phyloP scores from a whole-genome alignment of 2,888 invertebrate species.

The Belgica antarctica region DNA sequence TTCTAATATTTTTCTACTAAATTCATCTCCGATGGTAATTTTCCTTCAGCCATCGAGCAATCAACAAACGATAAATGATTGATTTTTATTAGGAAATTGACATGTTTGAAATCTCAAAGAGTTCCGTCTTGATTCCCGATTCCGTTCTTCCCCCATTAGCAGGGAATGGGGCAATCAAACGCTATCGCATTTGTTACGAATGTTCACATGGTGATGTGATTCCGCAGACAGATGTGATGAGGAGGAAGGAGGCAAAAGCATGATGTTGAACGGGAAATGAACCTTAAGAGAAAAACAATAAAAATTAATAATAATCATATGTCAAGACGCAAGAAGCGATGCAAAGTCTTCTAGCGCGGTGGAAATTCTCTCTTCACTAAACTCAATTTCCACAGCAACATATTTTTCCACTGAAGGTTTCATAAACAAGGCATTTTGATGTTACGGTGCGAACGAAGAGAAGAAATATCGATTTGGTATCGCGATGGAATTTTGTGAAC shows the following conservation, averaged over 20 bases:
- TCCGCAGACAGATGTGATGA: not conserved
- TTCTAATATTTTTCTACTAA: conserved; percentile 36
- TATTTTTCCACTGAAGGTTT: not conserved
- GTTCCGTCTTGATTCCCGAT: too few relatives aligned
- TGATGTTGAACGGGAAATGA: too few relatives aligned
- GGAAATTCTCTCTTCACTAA: not conserved
- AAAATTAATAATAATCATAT: conserved; percentile 32
- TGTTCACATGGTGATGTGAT: conserved; percentile 10
- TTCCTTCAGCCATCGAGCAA: not conserved
- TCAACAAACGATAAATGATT: not conserved
- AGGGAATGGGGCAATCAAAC: conserved; percentile 24
- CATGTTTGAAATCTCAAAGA: conserved; percentile 22
- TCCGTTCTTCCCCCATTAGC: conserved; percentile 34
- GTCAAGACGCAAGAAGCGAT: not conserved
- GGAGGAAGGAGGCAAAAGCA: not conserved
- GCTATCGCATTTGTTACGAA: conserved; percentile 32
- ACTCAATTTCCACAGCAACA: conserved; percentile 3
- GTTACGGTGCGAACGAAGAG: not conserved
- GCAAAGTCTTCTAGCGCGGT: not conserved
- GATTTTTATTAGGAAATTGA: conserved; percentile 35
- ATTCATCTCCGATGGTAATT: not conserved
- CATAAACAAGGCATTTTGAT: not conserved
- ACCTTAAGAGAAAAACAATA: not conserved
- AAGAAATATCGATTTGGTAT: conserved; percentile 37
- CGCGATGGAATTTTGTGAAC: too few relatives aligned